Conservation (phyloP, 2,113 vertebrate genomes). For the Gila orcuttii region DNA sequence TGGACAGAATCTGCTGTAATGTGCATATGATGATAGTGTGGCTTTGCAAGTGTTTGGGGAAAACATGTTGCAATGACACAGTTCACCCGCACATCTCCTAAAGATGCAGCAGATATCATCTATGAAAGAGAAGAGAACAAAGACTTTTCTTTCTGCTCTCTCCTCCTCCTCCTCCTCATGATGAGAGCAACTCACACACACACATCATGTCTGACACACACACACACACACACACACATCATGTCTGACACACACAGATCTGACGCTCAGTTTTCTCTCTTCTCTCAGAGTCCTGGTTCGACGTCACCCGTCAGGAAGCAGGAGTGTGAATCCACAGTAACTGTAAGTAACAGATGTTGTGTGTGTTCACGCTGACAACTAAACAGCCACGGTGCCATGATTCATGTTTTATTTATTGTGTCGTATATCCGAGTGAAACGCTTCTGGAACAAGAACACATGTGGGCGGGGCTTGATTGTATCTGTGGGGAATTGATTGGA, state of each 20-base stretch:
- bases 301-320: conserved; percentile 82
- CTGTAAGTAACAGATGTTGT: conserved; percentile 75
- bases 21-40: background rate
- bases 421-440: too few relatives aligned
- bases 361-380: too few relatives aligned
- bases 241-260: conserved; percentile 68
- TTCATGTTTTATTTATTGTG: too few relatives aligned
- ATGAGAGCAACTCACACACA: conserved; percentile 27
- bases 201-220: conserved; percentile 69
- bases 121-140: background rate
- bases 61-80: background rate
- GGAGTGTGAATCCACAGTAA: conserved; percentile 83
- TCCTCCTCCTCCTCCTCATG: too few relatives aligned
- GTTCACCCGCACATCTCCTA: background rate
- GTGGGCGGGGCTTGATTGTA: too few relatives aligned
- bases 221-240: conserved; percentile 46
- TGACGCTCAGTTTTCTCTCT: conserved; percentile 71
- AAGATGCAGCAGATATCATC: background rate
- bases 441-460: too few relatives aligned
- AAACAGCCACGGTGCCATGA: too few relatives aligned
- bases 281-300: conserved; percentile 83
- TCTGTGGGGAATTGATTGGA: too few relatives aligned
- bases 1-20: background rate
- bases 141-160: background rate
- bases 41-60: background rate